phyloP scores from a whole-genome alignment of 2,797 vertebrate species.

The Molothrus aeneus region DNA sequence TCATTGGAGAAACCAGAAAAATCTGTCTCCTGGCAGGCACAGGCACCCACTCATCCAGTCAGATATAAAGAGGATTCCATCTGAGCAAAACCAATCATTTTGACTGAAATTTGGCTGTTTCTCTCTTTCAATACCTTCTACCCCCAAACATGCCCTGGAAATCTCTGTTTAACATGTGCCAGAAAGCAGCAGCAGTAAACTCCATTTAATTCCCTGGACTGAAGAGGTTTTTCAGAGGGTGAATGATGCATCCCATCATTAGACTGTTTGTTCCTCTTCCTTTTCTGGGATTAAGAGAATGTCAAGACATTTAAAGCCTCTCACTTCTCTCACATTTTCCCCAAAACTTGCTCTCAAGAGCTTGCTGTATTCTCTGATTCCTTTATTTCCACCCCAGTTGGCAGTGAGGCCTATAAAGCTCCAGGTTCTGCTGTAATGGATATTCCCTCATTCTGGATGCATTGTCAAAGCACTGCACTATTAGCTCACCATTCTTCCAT shows the following conservation, averaged over 20 bases:
- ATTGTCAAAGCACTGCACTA: background rate
- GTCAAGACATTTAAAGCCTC: background rate
- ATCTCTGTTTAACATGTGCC: background rate
- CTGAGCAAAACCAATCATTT: background rate
- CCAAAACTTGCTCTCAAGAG: background rate
- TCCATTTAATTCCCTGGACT: background rate
- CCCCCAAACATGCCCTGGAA: background rate
- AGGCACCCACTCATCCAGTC: background rate
- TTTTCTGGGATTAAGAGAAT: background rate
- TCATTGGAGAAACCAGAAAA: background rate
- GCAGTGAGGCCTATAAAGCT: background rate
- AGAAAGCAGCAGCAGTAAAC: background rate
- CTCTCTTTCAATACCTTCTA: background rate
- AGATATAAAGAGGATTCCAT: background rate
- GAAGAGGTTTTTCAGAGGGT: background rate
- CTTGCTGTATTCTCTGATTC: background rate
- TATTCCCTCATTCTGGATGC: constrained; percentile 13
- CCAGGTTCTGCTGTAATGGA: background rate
- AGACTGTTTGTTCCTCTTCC: background rate
- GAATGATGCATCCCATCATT: background rate
- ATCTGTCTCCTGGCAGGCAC: background rate
- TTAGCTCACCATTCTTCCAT: background rate
- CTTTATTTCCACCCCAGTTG: background rate
- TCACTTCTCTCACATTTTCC: background rate
- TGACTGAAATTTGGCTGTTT: background rate